A percentile compares a stretch with the other conserved stretches of the same genome.
These are phyloP conservation scores for rabbit (Oryctolagus cuniculus) DNA, from an alignment of 2,113 vertebrate species.

Conservation along the genomic window mOryCun1.1 NC_091435.1:15215501-15216000, in stretches of 20 bases:
- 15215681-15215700: too few relatives aligned
- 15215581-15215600: too few relatives aligned
- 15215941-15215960: neutral
- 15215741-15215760: neutral
- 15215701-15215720: neutral
- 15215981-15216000: neutral
- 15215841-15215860: neutral
- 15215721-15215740: neutral
- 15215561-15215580: too few relatives aligned
- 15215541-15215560: too few relatives aligned
- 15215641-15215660: neutral
- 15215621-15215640: neutral
- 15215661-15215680: accelerated
- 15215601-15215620: too few relatives aligned
- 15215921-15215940: neutral
- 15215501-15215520: too few relatives aligned
- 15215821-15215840: neutral
- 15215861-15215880: neutral
- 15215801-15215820: neutral
- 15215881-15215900: neutral
- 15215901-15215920: neutral
- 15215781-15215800: neutral
- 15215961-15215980: neutral
- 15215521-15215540: too few relatives aligned
- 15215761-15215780: neutral